A percentile compares a stretch with the other conserved stretches of the same genome.
phyloP scores from a whole-genome alignment of 2,797 vertebrate genomes.

The Muraenolepis orangiensis region DNA sequence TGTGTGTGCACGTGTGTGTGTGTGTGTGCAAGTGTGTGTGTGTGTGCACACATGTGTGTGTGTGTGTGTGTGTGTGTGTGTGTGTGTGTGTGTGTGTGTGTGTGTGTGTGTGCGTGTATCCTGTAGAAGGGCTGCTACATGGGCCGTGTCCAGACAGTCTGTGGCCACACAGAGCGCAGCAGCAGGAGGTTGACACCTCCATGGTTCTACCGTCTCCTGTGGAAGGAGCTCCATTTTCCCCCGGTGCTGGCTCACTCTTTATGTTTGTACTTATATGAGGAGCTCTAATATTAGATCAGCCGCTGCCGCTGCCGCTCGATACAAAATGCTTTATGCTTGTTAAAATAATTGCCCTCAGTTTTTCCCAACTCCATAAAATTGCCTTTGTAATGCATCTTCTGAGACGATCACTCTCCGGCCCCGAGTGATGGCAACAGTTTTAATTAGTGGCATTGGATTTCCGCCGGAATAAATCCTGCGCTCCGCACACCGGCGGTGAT shows the following conservation, averaged over 20 bases:
- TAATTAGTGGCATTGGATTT: constrained; percentile 79
- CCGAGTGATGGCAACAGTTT: constrained; percentile 67
- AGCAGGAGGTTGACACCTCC: constrained; percentile 68
- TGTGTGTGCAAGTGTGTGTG: neutral
- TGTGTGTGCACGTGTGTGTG: neutral
- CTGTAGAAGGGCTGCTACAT: constrained; percentile 54
- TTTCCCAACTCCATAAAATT: constrained; percentile 74
- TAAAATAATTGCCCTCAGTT: constrained; percentile 76
- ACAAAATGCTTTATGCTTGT: constrained; percentile 75
- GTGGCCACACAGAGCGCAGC: constrained; percentile 74
- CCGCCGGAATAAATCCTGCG: constrained; percentile 74
- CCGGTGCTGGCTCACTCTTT: constrained; percentile 47
- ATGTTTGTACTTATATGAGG: constrained; percentile 61
- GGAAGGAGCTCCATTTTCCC: constrained; percentile 58
- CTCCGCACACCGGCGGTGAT: constrained; percentile 84
- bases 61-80: constrained; percentile 6
- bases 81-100: neutral
- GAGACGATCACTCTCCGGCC: constrained; percentile 66
- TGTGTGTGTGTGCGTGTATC: constrained; percentile 16
- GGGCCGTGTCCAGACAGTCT: constrained; percentile 70
- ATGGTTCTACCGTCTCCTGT: constrained; percentile 63
- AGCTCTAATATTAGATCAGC: constrained; percentile 74
- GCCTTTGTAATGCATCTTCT: constrained; percentile 73
- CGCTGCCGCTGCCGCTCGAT: constrained; percentile 57
- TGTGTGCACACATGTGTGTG: constrained; percentile 8